Evolutionary conservation across 2,888 invertebrate genomes (phyloP), one percentile per base, ranked within the genome.

Genomic region (Sphecodes monilicornis): DNA sequence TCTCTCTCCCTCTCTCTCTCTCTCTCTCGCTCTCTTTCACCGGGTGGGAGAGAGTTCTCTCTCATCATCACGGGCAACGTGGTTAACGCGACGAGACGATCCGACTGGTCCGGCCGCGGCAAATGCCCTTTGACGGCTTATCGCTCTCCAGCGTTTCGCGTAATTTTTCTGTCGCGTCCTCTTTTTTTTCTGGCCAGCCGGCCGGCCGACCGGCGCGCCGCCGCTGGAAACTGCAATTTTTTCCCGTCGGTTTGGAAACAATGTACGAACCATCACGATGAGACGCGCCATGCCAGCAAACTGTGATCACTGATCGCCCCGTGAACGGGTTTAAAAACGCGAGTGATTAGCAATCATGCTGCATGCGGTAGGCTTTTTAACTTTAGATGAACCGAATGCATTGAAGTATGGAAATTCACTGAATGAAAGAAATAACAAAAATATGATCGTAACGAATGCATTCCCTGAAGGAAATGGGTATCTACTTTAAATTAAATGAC

Each of bases 61-160:
- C 69, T 71, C 46, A 26, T 66, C 82, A 76, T 76, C 68, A 74
- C 22, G 68, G 60, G 70, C 76, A 60, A 74, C 68, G 70, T 60
- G 83, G 85, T 83, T 80, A 82, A 66, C 80, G 85, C 78, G 72
- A 72, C 71, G 83, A 75, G 87, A 80, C 87, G 78, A 85, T 60
- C 69, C 82, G 82, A 82, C 72, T 82, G 78, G 78, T 68, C 82
- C 78, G 70, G 80, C 64, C 73, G 78, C 73, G 82, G 87, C 87
- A 85, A 83, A 83, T 88, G 85, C 80, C 76, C 85, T 87, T 87
- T 87, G 87, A 87, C 85, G 85, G 85, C 87, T 85, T 85, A 83
- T 85, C 83, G 83, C 73, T 57, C 75, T 43, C 16, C 32, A 39
- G 36, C 78, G 79, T 79, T 78, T 84, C 87, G 77, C 57, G 78